Base-by-base conservation (phyloP, 2,888 invertebrate species). In the Perizoma flavofasciatum region DNA sequence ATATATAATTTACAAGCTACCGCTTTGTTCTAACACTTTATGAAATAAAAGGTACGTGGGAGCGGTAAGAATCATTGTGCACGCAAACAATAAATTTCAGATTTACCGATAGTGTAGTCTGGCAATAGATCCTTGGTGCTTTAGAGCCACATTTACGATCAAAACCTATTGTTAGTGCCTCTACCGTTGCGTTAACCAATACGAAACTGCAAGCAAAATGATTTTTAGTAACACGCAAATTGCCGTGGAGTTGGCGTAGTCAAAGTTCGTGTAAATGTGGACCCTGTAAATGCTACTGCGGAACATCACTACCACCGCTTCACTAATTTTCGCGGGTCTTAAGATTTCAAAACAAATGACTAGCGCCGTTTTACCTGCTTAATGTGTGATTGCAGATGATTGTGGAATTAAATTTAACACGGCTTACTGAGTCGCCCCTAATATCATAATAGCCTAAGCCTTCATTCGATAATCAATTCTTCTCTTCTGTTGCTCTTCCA, bases 1-100 rank as follows among this genome's bases (percentile, higher is more conserved):
- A 7, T 50, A 40, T 32, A 53, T 58, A 61, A 59, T 52, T 65
- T 59, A 53, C 55, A 46, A 48, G 62, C 50, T 49, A 35, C 39
- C 54, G 35, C 55, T 55, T 59, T 61, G 61, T 61, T 59, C 52
- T 47, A 63, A 61, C 56, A 61, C 61, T 65, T 70, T 69, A 73
- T 72, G 72, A 68, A 68, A 71, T 68, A 70, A 71, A 69, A 70
- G 64, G 66, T 79, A 79, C 85, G 86, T 87, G 88, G 75, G 88
- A 87, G 71, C 75, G 74, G 73, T 75, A 78, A 79, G 75, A 76
- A 69, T 68, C 79, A 86, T 87, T 87, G 86, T 85, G 72, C 63
- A 69, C 68, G 53, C 58, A 63, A 81, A 87, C 86, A 88, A 87
- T 85, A 85, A 79, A 82, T 81, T 78, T 75, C 71, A 79, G 85